Percentiles rank a stretch among this genome's conserved stretches.
Evolutionary conservation across 2,888 invertebrate species (phyloP).

Genomic region (Acrobasis repandana): DNA sequence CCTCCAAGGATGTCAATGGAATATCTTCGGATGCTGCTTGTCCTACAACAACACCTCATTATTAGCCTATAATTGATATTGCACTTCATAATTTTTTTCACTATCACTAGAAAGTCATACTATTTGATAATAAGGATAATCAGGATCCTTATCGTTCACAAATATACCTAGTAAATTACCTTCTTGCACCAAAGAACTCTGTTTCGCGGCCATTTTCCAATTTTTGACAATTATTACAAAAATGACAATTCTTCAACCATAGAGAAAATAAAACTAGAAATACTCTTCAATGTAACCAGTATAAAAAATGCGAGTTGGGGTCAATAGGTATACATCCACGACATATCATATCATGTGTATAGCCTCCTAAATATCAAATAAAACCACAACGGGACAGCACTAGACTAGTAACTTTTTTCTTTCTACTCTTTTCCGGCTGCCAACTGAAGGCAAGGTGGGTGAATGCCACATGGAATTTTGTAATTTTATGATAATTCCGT

Average conservation of each 20-base stretch:
- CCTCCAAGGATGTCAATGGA: constrained; percentile 83
- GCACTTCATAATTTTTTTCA: not conserved
- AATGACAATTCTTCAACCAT: constrained; percentile 11
- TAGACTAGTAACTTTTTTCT: constrained; percentile 30
- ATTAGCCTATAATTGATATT: not conserved
- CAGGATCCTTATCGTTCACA: not conserved
- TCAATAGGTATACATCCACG: no score
- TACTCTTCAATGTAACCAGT: not conserved
- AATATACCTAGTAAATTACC: constrained; percentile 70
- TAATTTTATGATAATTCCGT: constrained; percentile 28
- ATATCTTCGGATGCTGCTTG: constrained; percentile 74
- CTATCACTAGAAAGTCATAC: not conserved
- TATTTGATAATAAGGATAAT: not conserved
- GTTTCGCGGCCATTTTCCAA: constrained; percentile 86
- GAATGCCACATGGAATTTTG: constrained; percentile 69
- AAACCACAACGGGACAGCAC: constrained; percentile 1
- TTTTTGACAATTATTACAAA: constrained; percentile 44
- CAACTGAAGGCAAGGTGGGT: constrained; percentile 77
- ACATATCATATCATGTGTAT: no score
- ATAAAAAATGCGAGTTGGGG: not conserved
- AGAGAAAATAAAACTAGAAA: not conserved
- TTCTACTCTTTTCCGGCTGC: constrained; percentile 79
- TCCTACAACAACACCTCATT: constrained; percentile 50
- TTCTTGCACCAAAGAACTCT: constrained; percentile 84
- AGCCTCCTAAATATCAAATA: no score